Evolutionary conservation across 2,113 vertebrate species (phyloP).

Genomic region (Etheostoma spectabile): DNA sequence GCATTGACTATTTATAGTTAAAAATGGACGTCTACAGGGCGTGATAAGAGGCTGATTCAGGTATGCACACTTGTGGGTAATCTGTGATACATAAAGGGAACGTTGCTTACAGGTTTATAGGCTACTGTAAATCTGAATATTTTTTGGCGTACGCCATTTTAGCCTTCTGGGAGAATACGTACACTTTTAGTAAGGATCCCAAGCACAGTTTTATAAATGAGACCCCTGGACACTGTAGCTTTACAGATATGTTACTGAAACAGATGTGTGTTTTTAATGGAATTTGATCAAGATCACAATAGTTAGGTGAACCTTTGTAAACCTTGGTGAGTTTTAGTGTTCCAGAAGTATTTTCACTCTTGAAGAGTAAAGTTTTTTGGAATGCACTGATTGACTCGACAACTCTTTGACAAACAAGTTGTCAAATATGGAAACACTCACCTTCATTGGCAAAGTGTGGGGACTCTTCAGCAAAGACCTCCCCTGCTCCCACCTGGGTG

Average conservation of each 20-base stretch:
- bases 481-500: constrained; percentile 92
- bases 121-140: no score
- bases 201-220: no score
- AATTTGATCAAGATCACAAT: background rate
- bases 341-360: background rate
- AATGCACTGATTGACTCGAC: background rate
- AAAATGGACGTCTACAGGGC: no score
- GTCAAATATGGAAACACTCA: constrained; percentile 66
- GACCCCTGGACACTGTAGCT: background rate
- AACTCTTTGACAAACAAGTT: background rate
- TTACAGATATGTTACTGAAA: no score
- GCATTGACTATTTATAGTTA: no score
- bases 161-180: no score
- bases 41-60: no score
- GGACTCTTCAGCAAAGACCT: constrained; percentile 85
- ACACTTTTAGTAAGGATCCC: no score
- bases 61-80: no score
- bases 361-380: background rate
- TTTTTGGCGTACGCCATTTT: no score
- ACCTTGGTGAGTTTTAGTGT: background rate
- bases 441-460: constrained; percentile 92
- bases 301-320: background rate
- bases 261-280: background rate
- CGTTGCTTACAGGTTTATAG: no score
- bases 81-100: no score